A percentile compares a stretch with the other conserved stretches of the same genome.
phyloP scores from a whole-genome alignment of 2,888 invertebrate species.

The Axea sp. region DNA sequence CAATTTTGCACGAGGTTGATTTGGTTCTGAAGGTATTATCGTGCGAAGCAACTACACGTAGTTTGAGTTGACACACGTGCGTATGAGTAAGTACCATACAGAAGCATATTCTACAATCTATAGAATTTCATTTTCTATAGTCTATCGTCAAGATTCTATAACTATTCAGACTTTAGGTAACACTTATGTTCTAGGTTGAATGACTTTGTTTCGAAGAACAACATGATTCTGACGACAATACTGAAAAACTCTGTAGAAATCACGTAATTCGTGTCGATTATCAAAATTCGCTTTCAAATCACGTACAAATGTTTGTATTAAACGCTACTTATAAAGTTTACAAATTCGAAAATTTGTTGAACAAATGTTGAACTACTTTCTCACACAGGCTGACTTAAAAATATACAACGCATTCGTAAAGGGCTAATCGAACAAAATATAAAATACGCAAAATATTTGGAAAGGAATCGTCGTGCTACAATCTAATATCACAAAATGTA shows the following conservation, averaged over 20 bases:
- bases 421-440: no score
- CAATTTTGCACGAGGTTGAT: not conserved
- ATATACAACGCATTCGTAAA: no score
- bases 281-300: slow-evolving; percentile 43
- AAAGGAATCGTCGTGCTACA: not conserved
- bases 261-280: slow-evolving; percentile 13
- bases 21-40: not conserved
- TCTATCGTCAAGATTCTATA: slow-evolving; percentile 62
- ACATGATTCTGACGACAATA: slow-evolving; percentile 56
- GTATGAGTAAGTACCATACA: slow-evolving; percentile 65
- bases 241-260: slow-evolving; percentile 25
- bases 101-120: slow-evolving; percentile 73
- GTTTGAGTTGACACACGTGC: slow-evolving; percentile 60
- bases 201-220: slow-evolving; percentile 70
- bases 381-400: no score
- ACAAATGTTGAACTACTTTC: no score
- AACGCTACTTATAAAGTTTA: slow-evolving; percentile 21
- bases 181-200: slow-evolving; percentile 63
- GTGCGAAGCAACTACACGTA: slow-evolving; percentile 20
- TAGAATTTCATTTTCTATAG: slow-evolving; percentile 54
- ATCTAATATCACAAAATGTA: no score
- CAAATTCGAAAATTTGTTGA: slow-evolving; percentile 1
- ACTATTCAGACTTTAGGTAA: slow-evolving; percentile 74
- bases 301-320: slow-evolving; percentile 25
- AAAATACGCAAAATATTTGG: not conserved